phyloP scores from a whole-genome alignment of 2,797 vertebrate species.

The Saxicola maurus region DNA sequence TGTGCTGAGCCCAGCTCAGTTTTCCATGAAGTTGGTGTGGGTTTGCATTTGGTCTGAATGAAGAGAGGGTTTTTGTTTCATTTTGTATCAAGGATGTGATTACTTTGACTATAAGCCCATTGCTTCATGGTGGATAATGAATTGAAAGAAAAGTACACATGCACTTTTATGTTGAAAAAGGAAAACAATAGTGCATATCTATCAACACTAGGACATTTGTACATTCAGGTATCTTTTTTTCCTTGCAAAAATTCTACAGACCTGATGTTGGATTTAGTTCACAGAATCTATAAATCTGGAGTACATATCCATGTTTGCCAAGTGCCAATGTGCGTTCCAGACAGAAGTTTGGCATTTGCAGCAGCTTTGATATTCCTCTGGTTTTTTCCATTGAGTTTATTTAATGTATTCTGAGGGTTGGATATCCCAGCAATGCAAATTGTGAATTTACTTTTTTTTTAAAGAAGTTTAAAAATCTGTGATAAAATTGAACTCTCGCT shows the following conservation, averaged over 20 bases:
- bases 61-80: neutral
- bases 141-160: neutral
- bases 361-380: neutral
- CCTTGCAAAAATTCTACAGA: neutral
- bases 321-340: neutral
- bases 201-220: neutral
- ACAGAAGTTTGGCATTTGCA: slow-evolving; percentile 1
- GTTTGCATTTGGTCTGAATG: neutral
- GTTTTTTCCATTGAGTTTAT: neutral
- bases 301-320: neutral
- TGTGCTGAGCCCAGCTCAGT: neutral
- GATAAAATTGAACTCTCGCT: neutral
- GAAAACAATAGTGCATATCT: neutral
- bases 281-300: neutral
- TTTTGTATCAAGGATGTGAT: neutral
- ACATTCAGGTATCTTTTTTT: neutral
- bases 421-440: neutral
- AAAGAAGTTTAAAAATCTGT: neutral
- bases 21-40: neutral
- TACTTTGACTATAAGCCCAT: neutral
- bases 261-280: neutral
- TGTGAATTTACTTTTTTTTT: neutral
- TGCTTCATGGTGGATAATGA: neutral
- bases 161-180: neutral
- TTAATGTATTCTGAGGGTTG: neutral